These are phyloP conservation scores for Drosophila testacea DNA, from an alignment of 2,888 invertebrate genomes.

Conservation along the genomic window DNA sequence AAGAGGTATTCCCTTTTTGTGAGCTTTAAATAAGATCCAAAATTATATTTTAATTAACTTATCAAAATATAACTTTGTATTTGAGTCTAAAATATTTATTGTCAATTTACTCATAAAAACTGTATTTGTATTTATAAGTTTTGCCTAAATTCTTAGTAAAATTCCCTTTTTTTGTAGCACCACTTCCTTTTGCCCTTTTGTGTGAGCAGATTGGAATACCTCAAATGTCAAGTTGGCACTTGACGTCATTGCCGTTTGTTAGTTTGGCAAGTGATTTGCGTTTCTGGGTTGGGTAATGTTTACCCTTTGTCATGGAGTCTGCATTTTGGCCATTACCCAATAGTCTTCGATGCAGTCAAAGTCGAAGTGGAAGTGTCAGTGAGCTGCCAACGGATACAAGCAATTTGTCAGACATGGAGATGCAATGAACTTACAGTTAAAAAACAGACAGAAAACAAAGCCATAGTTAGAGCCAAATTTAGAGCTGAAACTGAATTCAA, in stretches of 20 bases:
- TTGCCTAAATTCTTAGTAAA: not conserved
- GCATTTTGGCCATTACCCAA: constrained; percentile 34
- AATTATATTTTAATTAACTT: no score
- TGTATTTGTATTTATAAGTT: not conserved
- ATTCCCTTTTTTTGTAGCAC: not conserved
- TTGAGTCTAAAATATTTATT: no score
- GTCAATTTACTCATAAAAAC: not conserved
- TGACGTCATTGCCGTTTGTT: constrained; percentile 9
- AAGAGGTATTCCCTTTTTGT: no score
- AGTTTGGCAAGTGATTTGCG: constrained; percentile 18
- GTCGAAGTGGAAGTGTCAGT: constrained; percentile 2
- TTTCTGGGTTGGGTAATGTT: constrained; percentile 44
- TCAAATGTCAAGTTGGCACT: constrained; percentile 56
- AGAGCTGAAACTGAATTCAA: not conserved
- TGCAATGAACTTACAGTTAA: constrained; percentile 46
- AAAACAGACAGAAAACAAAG: constrained; percentile 1
- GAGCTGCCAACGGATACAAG: constrained; percentile 64
- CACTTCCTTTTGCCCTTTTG: not conserved
- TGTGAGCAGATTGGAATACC: not conserved
- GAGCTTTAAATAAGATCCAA: no score
- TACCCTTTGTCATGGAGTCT: constrained; percentile 33
- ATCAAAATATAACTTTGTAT: no score
- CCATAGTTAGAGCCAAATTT: constrained; percentile 6
- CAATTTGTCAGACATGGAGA: constrained; percentile 59
- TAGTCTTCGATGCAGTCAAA: constrained; percentile 6